A percentile compares a stretch with the other conserved stretches of the same genome.
phyloP scores from a whole-genome alignment of 1,140 invertebrate genomes.

The Drosophila obscura region DNA sequence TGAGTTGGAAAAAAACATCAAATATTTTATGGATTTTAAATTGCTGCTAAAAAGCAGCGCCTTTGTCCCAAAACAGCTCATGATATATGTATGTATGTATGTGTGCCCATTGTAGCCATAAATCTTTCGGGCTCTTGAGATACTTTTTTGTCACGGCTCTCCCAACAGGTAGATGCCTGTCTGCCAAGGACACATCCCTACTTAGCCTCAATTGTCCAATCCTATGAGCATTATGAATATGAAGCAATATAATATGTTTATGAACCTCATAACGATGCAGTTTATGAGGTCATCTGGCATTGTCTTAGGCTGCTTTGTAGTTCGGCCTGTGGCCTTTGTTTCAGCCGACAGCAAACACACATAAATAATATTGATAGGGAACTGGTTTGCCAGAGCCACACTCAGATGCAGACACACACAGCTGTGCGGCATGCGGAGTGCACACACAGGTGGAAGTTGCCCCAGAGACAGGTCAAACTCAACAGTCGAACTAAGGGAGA shows the following conservation, averaged over 20 bases:
- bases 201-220: conserved; percentile 33
- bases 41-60: conserved; percentile 60
- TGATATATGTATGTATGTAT: too few species aligned
- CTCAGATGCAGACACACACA: conserved; percentile 20
- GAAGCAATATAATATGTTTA: conserved; percentile 72
- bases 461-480: conserved; percentile 5
- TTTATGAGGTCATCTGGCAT: conserved; percentile 73
- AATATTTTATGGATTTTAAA: conserved; percentile 74
- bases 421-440: conserved; percentile 38
- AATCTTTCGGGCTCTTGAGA: conserved; percentile 45
- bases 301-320: conserved; percentile 27
- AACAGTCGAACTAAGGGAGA: not conserved
- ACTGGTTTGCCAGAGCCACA: conserved; percentile 35
- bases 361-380: conserved; percentile 43
- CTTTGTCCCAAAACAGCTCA: conserved; percentile 15
- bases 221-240: conserved; percentile 63
- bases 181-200: conserved; percentile 62
- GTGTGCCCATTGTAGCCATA: too few species aligned
- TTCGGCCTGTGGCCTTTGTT: conserved; percentile 38
- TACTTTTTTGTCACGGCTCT: not conserved
- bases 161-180: not conserved
- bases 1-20: conserved; percentile 44
- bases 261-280: conserved; percentile 70
- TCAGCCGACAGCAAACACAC: conserved; percentile 27
- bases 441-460: conserved; percentile 50